Conservation (phyloP, 2,888 invertebrate genomes). For the Hirtodrosophila confusa region DNA sequence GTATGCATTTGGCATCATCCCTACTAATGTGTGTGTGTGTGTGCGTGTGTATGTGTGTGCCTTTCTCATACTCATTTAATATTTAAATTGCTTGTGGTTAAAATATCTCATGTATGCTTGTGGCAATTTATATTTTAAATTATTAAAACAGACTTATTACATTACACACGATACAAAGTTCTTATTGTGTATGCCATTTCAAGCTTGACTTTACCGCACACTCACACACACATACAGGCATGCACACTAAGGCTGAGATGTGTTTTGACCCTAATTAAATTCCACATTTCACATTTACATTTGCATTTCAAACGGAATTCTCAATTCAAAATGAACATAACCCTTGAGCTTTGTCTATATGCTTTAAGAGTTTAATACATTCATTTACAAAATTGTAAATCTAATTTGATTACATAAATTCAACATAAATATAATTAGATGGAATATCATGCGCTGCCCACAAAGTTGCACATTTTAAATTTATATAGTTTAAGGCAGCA, state of each 20-base stretch:
- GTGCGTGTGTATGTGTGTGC: slow-evolving; percentile 20
- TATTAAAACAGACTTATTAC: slow-evolving; percentile 75
- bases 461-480: no score
- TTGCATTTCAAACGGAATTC: slow-evolving; percentile 60
- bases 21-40: slow-evolving; percentile 9
- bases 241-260: slow-evolving; percentile 18
- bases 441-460: no score
- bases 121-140: slow-evolving; percentile 79
- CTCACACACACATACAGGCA: slow-evolving; percentile 27
- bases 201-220: slow-evolving; percentile 52
- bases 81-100: slow-evolving; percentile 79
- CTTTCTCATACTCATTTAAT: slow-evolving; percentile 68
- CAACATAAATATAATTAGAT: no score
- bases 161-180: slow-evolving; percentile 48
- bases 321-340: slow-evolving; percentile 44
- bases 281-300: slow-evolving; percentile 51
- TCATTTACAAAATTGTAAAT: no score
- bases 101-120: slow-evolving; percentile 71
- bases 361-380: not conserved
- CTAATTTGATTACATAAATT: no score
- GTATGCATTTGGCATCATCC: slow-evolving; percentile 40
- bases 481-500: no score
- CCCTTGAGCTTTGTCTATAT: slow-evolving; percentile 10
- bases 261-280: slow-evolving; percentile 61
- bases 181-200: slow-evolving; percentile 42